A percentile compares a stretch with the other conserved stretches of the same genome.
Evolutionary conservation across 1,140 invertebrate species (phyloP).

Genomic region (Brachionus calyciflorus): DNA sequence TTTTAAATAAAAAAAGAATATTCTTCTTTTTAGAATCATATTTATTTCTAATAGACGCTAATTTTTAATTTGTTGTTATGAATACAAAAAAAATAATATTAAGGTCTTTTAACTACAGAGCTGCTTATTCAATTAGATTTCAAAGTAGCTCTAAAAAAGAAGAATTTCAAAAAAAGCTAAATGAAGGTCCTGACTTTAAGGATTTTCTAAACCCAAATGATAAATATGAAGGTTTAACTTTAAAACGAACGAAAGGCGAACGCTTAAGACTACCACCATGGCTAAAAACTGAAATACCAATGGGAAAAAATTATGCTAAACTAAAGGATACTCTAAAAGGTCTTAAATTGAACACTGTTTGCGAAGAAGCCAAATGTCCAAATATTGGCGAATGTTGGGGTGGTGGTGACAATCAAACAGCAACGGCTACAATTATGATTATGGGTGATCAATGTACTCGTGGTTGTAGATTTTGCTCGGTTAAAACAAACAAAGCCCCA

Average conservation of each 20-base stretch:
- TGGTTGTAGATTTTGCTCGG: conserved; percentile 91
- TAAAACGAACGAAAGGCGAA: conserved; percentile 24
- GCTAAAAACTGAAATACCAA: conserved; percentile 91
- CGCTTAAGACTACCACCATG: conserved; percentile 86
- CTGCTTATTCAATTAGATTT: background rate
- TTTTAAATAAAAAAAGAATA: background rate
- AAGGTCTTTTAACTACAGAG: conserved; percentile 1
- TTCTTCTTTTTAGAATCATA: background rate
- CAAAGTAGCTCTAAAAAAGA: background rate
- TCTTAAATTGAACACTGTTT: conserved; percentile 91
- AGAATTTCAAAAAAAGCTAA: conserved; percentile 19
- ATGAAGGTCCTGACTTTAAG: conserved; percentile 25
- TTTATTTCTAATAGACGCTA: background rate
- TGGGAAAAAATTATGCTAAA: conserved; percentile 76
- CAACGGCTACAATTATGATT: conserved; percentile 69
- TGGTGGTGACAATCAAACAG: conserved; percentile 64
- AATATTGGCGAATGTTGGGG: conserved; percentile 99
- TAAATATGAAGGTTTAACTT: background rate
- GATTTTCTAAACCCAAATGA: conserved; percentile 16
- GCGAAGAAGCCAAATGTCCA: conserved; percentile 96
- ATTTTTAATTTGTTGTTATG: conserved; percentile 9
- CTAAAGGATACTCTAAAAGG: conserved; percentile 81
- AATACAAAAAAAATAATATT: background rate
- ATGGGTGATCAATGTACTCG: conserved; percentile 63
- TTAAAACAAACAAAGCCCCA: conserved; percentile 89